phyloP scores from a whole-genome alignment of 2,113 vertebrate species.

The Tringa solitaria region DNA sequence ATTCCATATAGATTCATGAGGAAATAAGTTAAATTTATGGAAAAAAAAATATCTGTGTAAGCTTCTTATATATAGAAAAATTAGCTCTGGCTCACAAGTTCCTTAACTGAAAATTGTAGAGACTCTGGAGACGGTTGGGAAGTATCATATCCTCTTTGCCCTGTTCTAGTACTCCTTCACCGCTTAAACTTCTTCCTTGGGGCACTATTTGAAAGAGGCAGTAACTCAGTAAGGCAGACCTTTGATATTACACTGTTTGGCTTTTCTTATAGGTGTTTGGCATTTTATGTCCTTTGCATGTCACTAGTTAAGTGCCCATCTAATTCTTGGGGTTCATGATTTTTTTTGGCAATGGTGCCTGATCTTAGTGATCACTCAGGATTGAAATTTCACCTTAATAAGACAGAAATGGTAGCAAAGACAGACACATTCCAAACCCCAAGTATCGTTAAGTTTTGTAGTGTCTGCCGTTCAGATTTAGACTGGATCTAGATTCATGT shows the following conservation, averaged over 20 bases:
- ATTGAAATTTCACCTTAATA: neutral
- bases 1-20: neutral
- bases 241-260: neutral
- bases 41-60: neutral
- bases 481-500: neutral
- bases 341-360: neutral
- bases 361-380: neutral
- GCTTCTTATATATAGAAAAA: neutral
- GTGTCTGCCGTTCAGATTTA: neutral
- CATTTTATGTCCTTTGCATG: neutral
- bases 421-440: neutral
- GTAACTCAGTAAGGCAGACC: neutral
- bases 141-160: neutral
- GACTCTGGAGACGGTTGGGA: fast-evolving
- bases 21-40: neutral
- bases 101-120: neutral
- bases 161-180: neutral
- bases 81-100: neutral
- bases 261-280: neutral
- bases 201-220: neutral
- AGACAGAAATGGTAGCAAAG: neutral
- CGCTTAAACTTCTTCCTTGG: neutral
- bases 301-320: fast-evolving
- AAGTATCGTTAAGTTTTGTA: neutral
- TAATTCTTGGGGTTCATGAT: neutral